Base-by-base conservation (phyloP, 2,888 invertebrate species). In the Rhimphoctona megacephalus region DNA sequence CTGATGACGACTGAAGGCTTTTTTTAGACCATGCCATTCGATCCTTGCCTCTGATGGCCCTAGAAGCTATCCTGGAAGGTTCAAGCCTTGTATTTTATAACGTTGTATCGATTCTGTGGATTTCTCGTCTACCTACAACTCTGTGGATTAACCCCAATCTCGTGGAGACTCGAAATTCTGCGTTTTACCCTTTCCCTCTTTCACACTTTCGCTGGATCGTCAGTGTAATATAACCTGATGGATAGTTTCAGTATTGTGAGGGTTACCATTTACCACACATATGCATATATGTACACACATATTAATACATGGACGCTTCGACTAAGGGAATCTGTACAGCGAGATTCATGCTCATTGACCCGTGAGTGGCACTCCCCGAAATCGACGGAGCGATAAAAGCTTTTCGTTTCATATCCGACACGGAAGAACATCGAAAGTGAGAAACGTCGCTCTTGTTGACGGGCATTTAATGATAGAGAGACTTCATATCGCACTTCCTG, bases 301-400 rank as follows among this genome's bases (percentile, higher is more conserved):
- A 14, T 72, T 43, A 30, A 61, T 30, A 30, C 25, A 57, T 57
- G 9, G 61, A 61, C 30, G 61, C 14, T 61, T 61, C 30, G 72
- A n/a, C 46, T 14, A 72, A 46, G 43, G 22, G 72, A 80, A 80
- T 80, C 80, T 46, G 11, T 19, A 70, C 46, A 46, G 46, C 11
- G 70, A 46, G 61, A 64, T 73, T 36, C 57, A 74, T 81, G 81
- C 74, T 81, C 81, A 30, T 81, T 81, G 81, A 81, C 74, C 81
- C 74, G 74, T 57, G 74, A 46, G 39, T 57, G 81, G 81, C 81
- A 81, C 81, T 57, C 74, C 81, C 74, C 54, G 30, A 81, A 81
- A 76, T 76, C 67, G 67, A 76, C 74, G 54, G 46, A 66, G 52
- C 74, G 74, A 74, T 81, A 67, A 81, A 81, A 81, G 70, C 54